Percentiles rank a stretch among this genome's conserved stretches.
These are phyloP conservation scores for Diploptera punctata DNA, from an alignment of 2,888 invertebrate species.

Conservation along the genomic window DNA sequence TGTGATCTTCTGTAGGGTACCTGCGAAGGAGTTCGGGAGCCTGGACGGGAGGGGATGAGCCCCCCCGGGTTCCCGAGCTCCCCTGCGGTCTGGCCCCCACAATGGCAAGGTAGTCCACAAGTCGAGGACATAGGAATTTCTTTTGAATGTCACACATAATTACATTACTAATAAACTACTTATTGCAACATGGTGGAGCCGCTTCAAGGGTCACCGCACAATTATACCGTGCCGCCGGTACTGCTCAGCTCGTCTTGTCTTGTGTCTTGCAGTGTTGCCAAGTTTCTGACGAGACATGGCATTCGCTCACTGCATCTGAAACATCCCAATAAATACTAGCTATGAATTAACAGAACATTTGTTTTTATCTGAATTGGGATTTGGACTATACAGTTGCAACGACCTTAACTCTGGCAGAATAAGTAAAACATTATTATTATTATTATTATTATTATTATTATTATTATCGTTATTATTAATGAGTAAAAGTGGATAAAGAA, in stretches of 20 bases:
- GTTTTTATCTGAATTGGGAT: no score
- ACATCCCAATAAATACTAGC: no score
- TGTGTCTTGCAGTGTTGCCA: background rate
- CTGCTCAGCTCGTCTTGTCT: background rate
- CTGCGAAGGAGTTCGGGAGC: conserved; percentile 92
- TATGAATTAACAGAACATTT: no score
- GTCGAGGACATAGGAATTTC: conserved; percentile 82
- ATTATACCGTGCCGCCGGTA: background rate
- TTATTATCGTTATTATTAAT: background rate
- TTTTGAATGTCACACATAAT: conserved; percentile 67
- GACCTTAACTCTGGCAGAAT: background rate
- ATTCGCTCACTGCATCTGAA: background rate
- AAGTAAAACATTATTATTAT: background rate
- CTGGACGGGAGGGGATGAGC: conserved; percentile 62
- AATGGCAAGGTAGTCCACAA: conserved; percentile 96
- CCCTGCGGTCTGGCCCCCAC: conserved; percentile 86
- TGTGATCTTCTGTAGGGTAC: conserved; percentile 95
- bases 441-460: background rate
- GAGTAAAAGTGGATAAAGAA: background rate
- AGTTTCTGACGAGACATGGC: conserved; percentile 15
- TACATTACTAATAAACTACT: background rate
- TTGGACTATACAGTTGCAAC: no score
- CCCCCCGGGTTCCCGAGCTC: conserved; percentile 65
- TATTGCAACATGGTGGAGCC: background rate
- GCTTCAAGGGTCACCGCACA: conserved; percentile 25